Evolutionary conservation across 2,797 vertebrate genomes (phyloP), one percentile per base, ranked within the genome.

Genomic region (Sardinella longiceps): DNA sequence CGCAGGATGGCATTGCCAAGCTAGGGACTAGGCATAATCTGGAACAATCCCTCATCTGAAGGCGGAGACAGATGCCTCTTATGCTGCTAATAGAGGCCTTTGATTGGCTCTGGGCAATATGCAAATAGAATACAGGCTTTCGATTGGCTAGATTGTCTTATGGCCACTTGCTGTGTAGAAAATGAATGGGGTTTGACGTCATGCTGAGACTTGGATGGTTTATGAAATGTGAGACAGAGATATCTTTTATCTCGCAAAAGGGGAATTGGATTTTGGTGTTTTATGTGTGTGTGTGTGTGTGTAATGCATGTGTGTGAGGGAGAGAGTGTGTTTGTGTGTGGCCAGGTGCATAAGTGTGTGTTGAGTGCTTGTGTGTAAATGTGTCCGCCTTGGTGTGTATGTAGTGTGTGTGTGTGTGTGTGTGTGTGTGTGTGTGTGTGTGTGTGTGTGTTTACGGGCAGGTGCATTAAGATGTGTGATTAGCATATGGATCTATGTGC

Each of bases 281-380:
- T n/a, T n/a, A n/a, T 66, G 60, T 30, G 9, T 30, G 25, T 30
- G 60, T 63, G 60, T 63, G 2, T 63, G 56, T 58, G 56, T 30
- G 20, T n/a, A n/a, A n/a, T 66, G 60, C 28, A 10, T 30, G 25
- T 30, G 60, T 66, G 25, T 30, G 9, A 1, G 25, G 5, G 23
- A 0, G 60, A 12, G 23, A 12, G 60, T 15, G 25, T 66, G 10
- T 66, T 25, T 15, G 25, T 66, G 60, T n/a, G 23, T 28, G 23
- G 11, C 2, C 28, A 25, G 0, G 58, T 63, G 58, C 25, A n/a
- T 66, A 3, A 85, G 25, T 80, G 80, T 74, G 58, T 81, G 80
- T 81, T 5, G 63, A 83, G 83, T 66, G 43, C 70, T 39, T 51
- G 70, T 81, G 46, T 84, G 82, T 48, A 50, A 82, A 53, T 28